A percentile compares a stretch with the other conserved stretches of the same genome.
These are phyloP conservation scores for Polymixis lichenea DNA, from an alignment of 2,888 invertebrate genomes.

Conservation along the genomic window DNA sequence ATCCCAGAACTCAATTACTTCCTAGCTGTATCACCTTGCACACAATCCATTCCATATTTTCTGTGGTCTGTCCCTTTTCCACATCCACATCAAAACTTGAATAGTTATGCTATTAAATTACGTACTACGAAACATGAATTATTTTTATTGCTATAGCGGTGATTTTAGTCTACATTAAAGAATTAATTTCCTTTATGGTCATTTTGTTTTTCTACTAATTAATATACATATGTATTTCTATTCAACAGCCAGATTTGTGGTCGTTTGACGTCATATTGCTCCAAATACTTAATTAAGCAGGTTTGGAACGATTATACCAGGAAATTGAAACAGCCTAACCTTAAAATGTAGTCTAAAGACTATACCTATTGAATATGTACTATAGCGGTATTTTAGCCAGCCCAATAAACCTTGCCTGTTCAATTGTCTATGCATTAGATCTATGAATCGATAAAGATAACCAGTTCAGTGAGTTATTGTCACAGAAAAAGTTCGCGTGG, in stretches of 20 bases:
- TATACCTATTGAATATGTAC: not conserved
- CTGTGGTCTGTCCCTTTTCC: not conserved
- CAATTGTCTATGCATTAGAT: constrained; percentile 52
- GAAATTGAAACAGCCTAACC: constrained; percentile 4
- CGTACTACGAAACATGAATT: not conserved
- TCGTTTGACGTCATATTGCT: not conserved
- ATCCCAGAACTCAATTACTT: not conserved
- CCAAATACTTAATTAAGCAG: not conserved
- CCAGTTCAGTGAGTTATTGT: constrained; percentile 28
- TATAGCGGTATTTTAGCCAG: constrained; percentile 21
- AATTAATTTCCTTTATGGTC: not conserved
- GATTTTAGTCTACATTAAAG: not conserved
- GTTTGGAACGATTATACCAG: not conserved
- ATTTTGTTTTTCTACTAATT: not conserved
- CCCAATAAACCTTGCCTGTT: constrained; percentile 31
- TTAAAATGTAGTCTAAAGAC: not conserved
- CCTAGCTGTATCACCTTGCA: not conserved
- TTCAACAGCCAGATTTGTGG: not conserved
- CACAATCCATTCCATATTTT: not conserved
- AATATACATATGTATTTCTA: not conserved
- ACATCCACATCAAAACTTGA: not conserved
- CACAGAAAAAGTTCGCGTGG: constrained; percentile 25
- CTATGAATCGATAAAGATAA: constrained; percentile 44
- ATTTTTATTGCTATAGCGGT: too few species aligned
- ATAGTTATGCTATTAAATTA: not conserved